Percentiles rank a stretch among this genome's conserved stretches.
phyloP scores from a whole-genome alignment of 2,113 vertebrate genomes.

The Mesembrinibis cayennensis region DNA sequence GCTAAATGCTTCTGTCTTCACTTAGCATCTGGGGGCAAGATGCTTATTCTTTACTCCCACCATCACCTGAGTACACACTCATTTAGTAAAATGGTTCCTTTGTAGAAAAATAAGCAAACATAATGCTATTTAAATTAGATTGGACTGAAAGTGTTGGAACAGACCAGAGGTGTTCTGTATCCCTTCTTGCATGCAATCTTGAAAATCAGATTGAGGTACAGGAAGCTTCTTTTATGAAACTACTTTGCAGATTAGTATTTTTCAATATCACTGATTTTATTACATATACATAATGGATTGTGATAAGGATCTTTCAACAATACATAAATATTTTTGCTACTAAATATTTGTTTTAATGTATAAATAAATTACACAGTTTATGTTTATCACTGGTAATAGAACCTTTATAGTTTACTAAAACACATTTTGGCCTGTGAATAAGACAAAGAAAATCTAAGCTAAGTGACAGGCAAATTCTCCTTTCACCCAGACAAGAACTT shows the following conservation, averaged over 20 bases:
- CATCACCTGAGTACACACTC: background rate
- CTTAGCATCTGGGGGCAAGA: background rate
- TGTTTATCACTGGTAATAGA: background rate
- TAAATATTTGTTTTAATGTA: background rate
- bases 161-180: background rate
- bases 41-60: background rate
- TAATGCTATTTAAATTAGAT: background rate
- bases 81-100: background rate
- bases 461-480: background rate
- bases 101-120: background rate
- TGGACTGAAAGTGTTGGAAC: background rate
- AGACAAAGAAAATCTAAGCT: background rate
- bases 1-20: background rate
- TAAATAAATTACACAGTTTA: background rate
- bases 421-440: background rate
- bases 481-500: background rate
- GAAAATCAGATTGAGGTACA: background rate
- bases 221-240: background rate
- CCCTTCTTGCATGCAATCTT: background rate
- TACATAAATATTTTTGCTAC: background rate
- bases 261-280: background rate
- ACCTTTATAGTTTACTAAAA: background rate
- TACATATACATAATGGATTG: background rate
- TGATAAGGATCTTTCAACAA: background rate
- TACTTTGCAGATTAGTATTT: background rate